phyloP scores from a whole-genome alignment of 2,797 vertebrate genomes.

The Rhabdophis nuchalis region DNA sequence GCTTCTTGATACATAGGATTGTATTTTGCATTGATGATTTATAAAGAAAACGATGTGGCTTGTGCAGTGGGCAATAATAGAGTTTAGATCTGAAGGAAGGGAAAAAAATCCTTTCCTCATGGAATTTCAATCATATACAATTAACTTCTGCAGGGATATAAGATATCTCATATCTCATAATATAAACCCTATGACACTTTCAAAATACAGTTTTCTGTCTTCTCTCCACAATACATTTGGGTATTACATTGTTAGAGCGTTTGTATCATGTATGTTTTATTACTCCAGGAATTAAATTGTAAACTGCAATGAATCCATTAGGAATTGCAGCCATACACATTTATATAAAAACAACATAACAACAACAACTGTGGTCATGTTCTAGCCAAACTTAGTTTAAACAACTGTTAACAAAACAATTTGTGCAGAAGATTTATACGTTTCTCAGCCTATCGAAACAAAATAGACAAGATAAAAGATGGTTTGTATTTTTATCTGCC shows the following conservation, averaged over 20 bases:
- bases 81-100: not conserved
- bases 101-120: not conserved
- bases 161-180: not conserved
- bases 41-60: slow-evolving; percentile 26
- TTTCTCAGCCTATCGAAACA: not conserved
- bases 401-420: not conserved
- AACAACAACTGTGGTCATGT: not conserved
- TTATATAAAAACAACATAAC: not conserved
- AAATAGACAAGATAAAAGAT: not conserved
- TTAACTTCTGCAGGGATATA: not conserved
- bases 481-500: not conserved
- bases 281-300: not conserved
- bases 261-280: not conserved
- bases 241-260: not conserved
- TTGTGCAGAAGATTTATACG: not conserved
- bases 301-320: not conserved
- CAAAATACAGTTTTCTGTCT: not conserved
- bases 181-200: not conserved
- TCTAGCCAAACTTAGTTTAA: not conserved
- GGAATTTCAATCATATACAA: not conserved
- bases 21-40: slow-evolving; percentile 42
- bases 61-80: slow-evolving; percentile 2
- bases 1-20: slow-evolving; percentile 31
- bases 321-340: not conserved
- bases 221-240: not conserved